Base-by-base conservation (phyloP, 2,888 invertebrate genomes). In the Perizoma flavofasciatum region DNA sequence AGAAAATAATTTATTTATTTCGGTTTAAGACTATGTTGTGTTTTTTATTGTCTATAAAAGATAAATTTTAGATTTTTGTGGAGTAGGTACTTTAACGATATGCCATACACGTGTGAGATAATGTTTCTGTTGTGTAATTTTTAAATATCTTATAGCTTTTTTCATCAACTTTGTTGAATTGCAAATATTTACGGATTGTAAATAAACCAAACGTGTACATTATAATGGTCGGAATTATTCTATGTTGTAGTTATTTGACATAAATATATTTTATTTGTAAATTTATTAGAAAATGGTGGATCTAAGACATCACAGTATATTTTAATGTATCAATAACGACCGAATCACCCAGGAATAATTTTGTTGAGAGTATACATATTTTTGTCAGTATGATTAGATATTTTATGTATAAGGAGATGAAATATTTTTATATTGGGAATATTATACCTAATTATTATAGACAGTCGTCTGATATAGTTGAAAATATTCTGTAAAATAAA, bases 371-470 rank as follows among this genome's bases (percentile, higher is more conserved):
- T 79, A 80, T 78, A 59, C 39, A 64, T 49, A 49, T 81, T 84
- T 70, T 76, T 88, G 87, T 89, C 88, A 86, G 85, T 86, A 87
- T 82, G 83, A 83, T 78, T 72, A 22, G 22, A 22, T 22, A 75
- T 77, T 75, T 78, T 74, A 78, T 71, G 74, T 66, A 75, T 89
- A 87, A 89, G 85, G 76, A 91, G 83, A 90, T 82, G 82, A 89
- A 85, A 87, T 92, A 92, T 92, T 92, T 92, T 92, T 92, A 83
- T 92, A 92, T 92, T 82, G 89, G 91, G 89, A 89, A 86, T 91
- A 89, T 89, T 83, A 81, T 86, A 83, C 22, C 22, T 22, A 22
- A 85, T 81, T 85, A 74, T 82, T 78, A 87, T 22, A 37, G 84
- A 81, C 81, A 73, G 78, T 82, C 80, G 79, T 87, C 84, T 75